Base-by-base conservation (phyloP, 2,113 vertebrate genomes). In the Struthidea cinerea region DNA sequence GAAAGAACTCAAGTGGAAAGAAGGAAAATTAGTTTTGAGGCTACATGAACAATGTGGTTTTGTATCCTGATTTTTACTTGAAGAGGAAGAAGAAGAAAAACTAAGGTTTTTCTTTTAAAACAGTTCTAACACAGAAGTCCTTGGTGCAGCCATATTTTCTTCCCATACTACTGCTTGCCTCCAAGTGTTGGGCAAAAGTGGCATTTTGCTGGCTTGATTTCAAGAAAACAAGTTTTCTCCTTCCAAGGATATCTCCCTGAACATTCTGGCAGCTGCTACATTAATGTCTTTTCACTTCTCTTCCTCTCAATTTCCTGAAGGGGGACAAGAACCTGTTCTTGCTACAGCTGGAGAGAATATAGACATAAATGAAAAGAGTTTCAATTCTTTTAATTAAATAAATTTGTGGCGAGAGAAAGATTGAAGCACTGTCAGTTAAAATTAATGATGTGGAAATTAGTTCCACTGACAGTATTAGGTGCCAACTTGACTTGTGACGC, bases 401-500 rank as follows among this genome's bases (percentile, higher is more conserved):
- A 84, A 89, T 75, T 27, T 89, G 68, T 69, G 84, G 69, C 55
- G 33, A 96, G 24, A 90, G 37, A 70, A 87, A 91, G 79, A 93
- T 1, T 63, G 86, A 95, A 87, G 91, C 53, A 30, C 10, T 30
- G 60, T 88, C 87, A 94, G 75, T 89, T 91, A 94, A 93, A 95
- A 95, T 91, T 76, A 94, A 87, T 30, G 22, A 95, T 60, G 90
- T 61, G 71, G 90, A 96, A 96, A 90, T 77, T 14, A 90, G 59
- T 39, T 63, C 59, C 95, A 94, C 75, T 61, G 82, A 93, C n/a
- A 79, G 84, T 67, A 83, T 47, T 59, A 87, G 52, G 71, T 44
- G 86, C 92, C 92, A 95, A 86, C 69, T 52, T 91, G 69, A 93
- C 95, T 96, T 61, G 84, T 82, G 86, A 95, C 17, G 41, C 82